Conservation (phyloP, 2,888 invertebrate genomes). For the Tromatobia lineatoria region DNA sequence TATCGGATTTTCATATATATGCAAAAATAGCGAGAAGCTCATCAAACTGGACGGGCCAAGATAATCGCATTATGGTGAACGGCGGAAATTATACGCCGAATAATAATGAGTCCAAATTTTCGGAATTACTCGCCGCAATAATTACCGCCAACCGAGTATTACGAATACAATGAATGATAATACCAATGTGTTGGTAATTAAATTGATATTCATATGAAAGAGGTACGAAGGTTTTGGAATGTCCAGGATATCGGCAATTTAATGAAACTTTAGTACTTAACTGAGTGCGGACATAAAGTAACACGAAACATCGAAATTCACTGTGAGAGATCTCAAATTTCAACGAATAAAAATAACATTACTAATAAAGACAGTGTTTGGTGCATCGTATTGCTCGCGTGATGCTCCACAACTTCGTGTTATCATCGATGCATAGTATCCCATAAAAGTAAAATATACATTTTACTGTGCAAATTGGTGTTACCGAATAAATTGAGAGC, state of each 20-base stretch:
- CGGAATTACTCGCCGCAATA: background rate
- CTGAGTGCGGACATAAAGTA: background rate
- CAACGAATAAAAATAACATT: background rate
- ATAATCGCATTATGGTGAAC: background rate
- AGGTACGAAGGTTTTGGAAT: background rate
- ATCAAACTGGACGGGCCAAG: background rate
- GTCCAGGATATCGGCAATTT: background rate
- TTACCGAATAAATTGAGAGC: background rate
- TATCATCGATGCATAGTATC: constrained; percentile 13
- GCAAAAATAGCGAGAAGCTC: background rate
- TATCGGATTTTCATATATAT: background rate
- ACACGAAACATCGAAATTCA: background rate
- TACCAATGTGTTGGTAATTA: background rate
- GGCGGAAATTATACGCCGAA: background rate
- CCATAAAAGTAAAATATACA: constrained; percentile 14
- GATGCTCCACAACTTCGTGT: background rate
- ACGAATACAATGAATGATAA: background rate
- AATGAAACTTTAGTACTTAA: background rate
- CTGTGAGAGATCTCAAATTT: background rate
- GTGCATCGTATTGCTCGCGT: background rate
- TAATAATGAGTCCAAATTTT: background rate
- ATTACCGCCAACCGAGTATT: background rate
- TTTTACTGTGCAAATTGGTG: constrained; percentile 6
- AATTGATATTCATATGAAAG: background rate
- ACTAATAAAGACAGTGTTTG: background rate